Evolutionary conservation across 2,113 vertebrate species (phyloP).

Genomic region (Uria lomvia): DNA sequence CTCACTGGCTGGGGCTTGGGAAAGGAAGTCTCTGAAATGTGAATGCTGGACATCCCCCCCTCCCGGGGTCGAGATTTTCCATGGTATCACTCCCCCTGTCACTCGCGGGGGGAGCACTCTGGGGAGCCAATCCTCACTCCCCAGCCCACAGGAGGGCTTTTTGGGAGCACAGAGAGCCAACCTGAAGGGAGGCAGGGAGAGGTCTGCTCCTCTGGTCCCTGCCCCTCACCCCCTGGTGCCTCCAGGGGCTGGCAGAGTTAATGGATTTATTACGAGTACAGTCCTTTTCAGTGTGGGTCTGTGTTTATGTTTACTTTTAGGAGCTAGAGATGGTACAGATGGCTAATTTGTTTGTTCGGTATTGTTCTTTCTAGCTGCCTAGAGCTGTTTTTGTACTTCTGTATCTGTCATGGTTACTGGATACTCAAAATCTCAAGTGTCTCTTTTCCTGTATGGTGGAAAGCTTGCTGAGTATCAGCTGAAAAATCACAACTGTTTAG

Average conservation of each 20-base stretch:
- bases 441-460: conserved; percentile 26
- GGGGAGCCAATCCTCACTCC: neutral
- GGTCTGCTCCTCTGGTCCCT: neutral
- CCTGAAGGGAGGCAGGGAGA: neutral
- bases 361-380: conserved; percentile 60
- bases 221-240: neutral
- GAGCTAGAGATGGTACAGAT: conserved; percentile 56
- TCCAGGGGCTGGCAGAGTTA: neutral
- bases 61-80: conserved; percentile 27
- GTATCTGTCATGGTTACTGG: conserved; percentile 59
- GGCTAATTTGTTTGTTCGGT: conserved; percentile 51
- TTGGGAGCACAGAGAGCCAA: neutral
- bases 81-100: conserved; percentile 8
- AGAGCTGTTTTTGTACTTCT: conserved; percentile 61
- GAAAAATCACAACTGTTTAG: neutral
- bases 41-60: neutral
- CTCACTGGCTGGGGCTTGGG: conserved; percentile 58
- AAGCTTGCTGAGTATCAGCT: neutral
- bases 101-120: neutral
- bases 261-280: neutral
- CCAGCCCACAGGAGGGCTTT: neutral
- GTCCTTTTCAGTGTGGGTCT: neutral
- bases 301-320: conserved; percentile 58
- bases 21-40: conserved; percentile 61
- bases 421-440: conserved; percentile 59